Evolutionary conservation across 2,888 invertebrate species (phyloP).

Genomic region (Hetaerina titia): DNA sequence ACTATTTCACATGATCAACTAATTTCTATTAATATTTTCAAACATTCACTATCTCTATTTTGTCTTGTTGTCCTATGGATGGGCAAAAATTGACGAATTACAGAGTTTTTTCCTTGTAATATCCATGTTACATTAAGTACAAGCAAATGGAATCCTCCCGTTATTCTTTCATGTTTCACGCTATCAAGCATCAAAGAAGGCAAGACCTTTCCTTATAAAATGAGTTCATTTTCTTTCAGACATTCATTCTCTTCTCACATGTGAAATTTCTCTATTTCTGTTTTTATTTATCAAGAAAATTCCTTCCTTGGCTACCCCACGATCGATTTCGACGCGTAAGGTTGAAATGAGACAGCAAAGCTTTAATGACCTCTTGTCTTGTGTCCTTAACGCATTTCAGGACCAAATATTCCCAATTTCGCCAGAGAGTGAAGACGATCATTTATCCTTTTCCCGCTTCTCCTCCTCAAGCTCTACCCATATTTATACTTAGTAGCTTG

Average conservation of each 20-base stretch:
- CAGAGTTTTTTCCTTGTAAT: too few relatives aligned
- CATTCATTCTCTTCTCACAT: not conserved
- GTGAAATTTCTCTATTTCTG: not conserved
- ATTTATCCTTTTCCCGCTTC: not conserved
- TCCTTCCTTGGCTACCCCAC: not conserved
- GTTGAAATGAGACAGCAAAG: not conserved
- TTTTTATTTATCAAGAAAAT: slow-evolving; percentile 22
- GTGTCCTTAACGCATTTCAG: not conserved
- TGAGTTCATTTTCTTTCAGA: too few relatives aligned
- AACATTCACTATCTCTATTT: too few relatives aligned
- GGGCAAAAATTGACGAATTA: too few relatives aligned
- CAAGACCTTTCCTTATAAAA: too few relatives aligned
- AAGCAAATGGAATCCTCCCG: too few relatives aligned
- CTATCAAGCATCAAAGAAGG: too few relatives aligned
- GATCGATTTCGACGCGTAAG: not conserved
- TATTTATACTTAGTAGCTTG: not conserved
- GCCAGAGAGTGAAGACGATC: not conserved
- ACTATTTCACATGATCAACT: too few relatives aligned
- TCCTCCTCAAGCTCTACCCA: not conserved
- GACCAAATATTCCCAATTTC: not conserved
- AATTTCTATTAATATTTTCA: too few relatives aligned
- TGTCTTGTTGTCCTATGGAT: too few relatives aligned
- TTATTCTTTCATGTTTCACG: too few relatives aligned
- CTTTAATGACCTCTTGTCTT: not conserved
- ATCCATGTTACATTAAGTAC: too few relatives aligned